These are phyloP conservation scores for Trichogramma dendrolimi DNA, from an alignment of 2,888 invertebrate genomes.

Conservation along the genomic window DNA sequence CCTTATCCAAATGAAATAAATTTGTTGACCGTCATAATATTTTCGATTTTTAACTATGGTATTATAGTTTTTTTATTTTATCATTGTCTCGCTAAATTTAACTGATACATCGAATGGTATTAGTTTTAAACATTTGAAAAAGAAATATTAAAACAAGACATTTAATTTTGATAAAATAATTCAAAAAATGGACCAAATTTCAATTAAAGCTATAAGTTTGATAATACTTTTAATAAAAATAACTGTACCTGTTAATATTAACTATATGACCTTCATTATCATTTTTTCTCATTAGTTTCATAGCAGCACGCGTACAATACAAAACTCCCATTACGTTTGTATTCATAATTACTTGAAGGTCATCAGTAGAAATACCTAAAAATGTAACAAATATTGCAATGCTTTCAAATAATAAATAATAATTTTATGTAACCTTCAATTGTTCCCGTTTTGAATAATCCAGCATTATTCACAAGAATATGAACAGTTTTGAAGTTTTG, in stretches of 20 bases:
- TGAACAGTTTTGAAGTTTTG: slow-evolving; percentile 43
- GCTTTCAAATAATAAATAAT: not conserved
- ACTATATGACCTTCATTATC: slow-evolving; percentile 36
- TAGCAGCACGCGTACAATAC: slow-evolving; percentile 36
- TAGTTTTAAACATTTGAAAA: no score
- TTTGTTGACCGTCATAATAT: no score
- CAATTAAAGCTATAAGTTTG: no score
- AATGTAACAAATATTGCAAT: not conserved
- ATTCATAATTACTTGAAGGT: slow-evolving; percentile 26
- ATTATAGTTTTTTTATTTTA: no score
- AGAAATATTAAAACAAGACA: no score
- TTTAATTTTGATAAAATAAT: no score
- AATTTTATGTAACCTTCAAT: slow-evolving; percentile 1
- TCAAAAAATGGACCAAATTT: no score
- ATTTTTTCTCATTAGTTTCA: slow-evolving; percentile 37
- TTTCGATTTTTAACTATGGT: no score
- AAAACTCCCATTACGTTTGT: slow-evolving; percentile 40
- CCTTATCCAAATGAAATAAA: no score
- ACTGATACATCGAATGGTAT: no score
- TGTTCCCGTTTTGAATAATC: slow-evolving; percentile 25
- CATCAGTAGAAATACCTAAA: slow-evolving; percentile 4
- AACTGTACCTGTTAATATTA: slow-evolving; percentile 37
- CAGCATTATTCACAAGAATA: slow-evolving; percentile 49
- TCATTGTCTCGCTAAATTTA: no score
- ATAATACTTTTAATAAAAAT: no score